Conservation (phyloP, 2,888 invertebrate species). For the Halictus quadricinctus region DNA sequence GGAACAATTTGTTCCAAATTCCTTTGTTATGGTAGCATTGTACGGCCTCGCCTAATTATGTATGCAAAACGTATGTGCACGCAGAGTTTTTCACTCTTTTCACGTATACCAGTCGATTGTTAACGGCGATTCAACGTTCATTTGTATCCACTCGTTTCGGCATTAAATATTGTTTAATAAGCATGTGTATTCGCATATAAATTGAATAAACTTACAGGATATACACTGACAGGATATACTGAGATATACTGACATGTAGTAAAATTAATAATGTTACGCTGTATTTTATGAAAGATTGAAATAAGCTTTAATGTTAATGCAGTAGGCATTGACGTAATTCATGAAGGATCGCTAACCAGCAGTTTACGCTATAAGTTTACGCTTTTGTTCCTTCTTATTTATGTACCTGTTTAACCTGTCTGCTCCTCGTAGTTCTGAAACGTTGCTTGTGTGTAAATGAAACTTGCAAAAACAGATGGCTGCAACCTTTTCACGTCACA, state of each 20-base stretch:
- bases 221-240: neutral
- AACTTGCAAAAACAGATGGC: conserved; percentile 10
- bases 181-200: neutral
- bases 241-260: neutral
- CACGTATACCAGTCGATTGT: neutral
- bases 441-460: neutral
- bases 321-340: neutral
- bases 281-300: neutral
- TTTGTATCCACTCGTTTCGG: neutral
- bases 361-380: neutral
- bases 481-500: conserved; percentile 31
- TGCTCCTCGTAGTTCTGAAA: neutral
- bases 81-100: neutral
- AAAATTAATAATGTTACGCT: neutral
- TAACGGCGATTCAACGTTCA: neutral
- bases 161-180: neutral
- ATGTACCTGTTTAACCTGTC: neutral
- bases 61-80: neutral
- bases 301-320: neutral
- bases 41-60: neutral
- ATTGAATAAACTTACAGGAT: neutral
- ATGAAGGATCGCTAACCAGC: neutral
- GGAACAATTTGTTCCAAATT: neutral
- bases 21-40: neutral
- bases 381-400: neutral